These are phyloP conservation scores for Rallus limicola DNA, from an alignment of 2,113 vertebrate genomes.

Conservation along the genomic window DNA sequence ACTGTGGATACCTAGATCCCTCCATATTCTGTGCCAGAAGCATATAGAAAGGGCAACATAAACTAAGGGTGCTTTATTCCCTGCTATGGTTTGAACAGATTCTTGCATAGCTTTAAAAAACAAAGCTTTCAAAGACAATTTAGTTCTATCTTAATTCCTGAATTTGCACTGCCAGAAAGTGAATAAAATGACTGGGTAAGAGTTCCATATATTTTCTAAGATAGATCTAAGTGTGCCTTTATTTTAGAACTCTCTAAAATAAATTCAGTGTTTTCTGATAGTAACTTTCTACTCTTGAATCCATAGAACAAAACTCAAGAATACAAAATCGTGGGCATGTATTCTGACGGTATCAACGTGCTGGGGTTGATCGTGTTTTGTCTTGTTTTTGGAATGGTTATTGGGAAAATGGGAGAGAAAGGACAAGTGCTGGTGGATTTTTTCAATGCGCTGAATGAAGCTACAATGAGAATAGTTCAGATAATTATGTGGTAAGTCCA, in stretches of 20 bases:
- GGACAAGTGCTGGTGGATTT: slow-evolving; percentile 94
- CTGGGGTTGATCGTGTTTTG: slow-evolving; percentile 96
- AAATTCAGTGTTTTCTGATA: neutral
- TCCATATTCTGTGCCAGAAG: neutral
- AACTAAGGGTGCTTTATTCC: neutral
- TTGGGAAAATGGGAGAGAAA: slow-evolving; percentile 95
- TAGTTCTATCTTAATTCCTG: neutral
- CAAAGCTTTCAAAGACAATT: neutral
- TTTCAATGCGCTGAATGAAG: slow-evolving; percentile 95
- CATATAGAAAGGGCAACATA: neutral
- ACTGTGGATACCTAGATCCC: neutral
- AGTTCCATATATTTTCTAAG: neutral
- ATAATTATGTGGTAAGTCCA: slow-evolving; percentile 95
- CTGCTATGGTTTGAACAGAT: neutral
- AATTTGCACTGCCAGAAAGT: neutral
- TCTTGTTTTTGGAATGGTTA: slow-evolving; percentile 92
- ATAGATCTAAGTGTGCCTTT: neutral
- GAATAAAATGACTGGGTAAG: neutral
- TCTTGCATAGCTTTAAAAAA: neutral
- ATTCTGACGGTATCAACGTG: slow-evolving; percentile 92
- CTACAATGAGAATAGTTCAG: slow-evolving; percentile 95
- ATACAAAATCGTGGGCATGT: slow-evolving; percentile 86
- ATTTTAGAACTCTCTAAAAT: too few species aligned
- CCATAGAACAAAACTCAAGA: slow-evolving; percentile 90
- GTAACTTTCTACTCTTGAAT: slow-evolving; percentile 43